Base-by-base conservation (phyloP, 2,797 vertebrate species). In the Chloroceryle amazona region DNA sequence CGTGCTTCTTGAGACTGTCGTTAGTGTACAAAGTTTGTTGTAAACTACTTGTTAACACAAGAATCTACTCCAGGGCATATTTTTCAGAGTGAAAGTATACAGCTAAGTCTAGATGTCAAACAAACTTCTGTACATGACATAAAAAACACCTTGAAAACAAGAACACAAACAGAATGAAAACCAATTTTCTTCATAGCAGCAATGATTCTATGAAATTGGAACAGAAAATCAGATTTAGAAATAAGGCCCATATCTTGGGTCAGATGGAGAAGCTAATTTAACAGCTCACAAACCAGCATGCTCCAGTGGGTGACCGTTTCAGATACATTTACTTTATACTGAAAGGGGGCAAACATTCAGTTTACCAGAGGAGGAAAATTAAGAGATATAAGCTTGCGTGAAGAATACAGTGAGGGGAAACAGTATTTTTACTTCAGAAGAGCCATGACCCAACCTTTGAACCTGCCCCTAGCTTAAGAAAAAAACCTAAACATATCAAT, bases 401-500 rank as follows among this genome's bases (percentile, higher is more conserved):
- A 57, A 68, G 37, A 29, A 25, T 55, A 31, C 5, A 81, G 42
- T 21, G n/a, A 68, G 13, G 11, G 11, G 13, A 78, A 72, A 49
- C 16, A 29, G 18, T 9, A 12, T 15, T 75, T 70, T 65, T 41
- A 21, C 44, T 76, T 60, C 9, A 60, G 25, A 46, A 52, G 9
- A 35, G 21, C 17, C 17, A 51, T 51, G 49, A 8, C 49, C 49
- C 49, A 51, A 51, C 25, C 13, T 65, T 33, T 75, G 13, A 73
- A 55, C 5, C 35, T 54, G 26, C 7, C 13, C 7, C 8, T 26
- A 54, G 5, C 13, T 68, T 63, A 37, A 55, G 14, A 41, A 70
- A 47, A 52, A 65, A 6, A 9, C 28, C 7, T 6, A 41, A 76
- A 42, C 0, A 0, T 29, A 25, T 25, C 2, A 61, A 33, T 23